phyloP scores from a whole-genome alignment of 2,888 invertebrate genomes.

The Ophion slaviceki region DNA sequence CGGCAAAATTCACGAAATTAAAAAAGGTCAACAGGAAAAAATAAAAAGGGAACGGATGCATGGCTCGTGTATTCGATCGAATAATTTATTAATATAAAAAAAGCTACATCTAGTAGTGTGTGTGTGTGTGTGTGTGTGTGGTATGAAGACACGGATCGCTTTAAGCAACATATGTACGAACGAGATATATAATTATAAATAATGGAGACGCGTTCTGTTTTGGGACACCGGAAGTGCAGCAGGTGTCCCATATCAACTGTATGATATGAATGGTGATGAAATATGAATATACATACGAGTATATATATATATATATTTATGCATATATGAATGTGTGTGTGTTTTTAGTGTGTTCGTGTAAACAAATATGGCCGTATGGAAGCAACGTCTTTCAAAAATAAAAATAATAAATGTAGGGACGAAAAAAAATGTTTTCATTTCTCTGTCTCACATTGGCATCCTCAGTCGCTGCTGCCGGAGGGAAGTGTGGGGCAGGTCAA shows the following conservation, averaged over 20 bases:
- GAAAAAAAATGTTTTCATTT: background rate
- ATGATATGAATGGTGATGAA: constrained; percentile 30
- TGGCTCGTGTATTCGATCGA: constrained; percentile 30
- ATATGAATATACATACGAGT: constrained; percentile 2
- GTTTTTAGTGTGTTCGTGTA: background rate
- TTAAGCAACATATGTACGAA: constrained; percentile 19
- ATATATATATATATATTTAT: too few species aligned
- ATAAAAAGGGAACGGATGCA: background rate
- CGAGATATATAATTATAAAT: constrained; percentile 53
- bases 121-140: background rate
- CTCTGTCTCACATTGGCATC: background rate
- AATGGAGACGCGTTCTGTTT: constrained; percentile 27
- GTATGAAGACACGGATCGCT: constrained; percentile 28
- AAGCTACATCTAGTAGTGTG: constrained; percentile 46
- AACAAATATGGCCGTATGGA: background rate
- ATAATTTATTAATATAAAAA: constrained; percentile 63
- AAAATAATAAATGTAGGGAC: background rate
- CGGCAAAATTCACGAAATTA: background rate
- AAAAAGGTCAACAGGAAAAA: background rate
- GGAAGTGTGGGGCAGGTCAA: background rate
- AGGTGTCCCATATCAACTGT: background rate
- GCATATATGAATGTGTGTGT: too few species aligned
- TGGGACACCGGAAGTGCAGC: constrained; percentile 13
- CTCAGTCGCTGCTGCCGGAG: too few species aligned
- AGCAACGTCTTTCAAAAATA: background rate